Base-by-base conservation (phyloP, 2,113 vertebrate species). In the Tychaedon coryphoeus region DNA sequence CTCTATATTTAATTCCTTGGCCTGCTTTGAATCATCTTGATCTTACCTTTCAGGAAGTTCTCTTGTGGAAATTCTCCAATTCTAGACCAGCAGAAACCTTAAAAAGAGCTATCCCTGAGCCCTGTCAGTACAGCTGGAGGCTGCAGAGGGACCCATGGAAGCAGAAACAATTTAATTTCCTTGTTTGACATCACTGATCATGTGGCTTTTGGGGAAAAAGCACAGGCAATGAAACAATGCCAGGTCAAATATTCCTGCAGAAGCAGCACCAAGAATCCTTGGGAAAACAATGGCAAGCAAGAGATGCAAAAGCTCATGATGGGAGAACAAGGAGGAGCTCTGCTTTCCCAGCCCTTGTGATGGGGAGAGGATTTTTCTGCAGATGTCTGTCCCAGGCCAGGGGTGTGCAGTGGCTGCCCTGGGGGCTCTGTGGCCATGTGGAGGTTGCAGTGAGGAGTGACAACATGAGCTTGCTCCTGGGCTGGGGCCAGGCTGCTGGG, bases 381-480 rank as follows among this genome's bases (percentile, higher is more conserved):
- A 38, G 38, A 38, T 38, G n/a, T 38, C 38, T 38, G 9, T 53
- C 18, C 4, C 12, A 5, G 53, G 9, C 28, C 19, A 1, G 3
- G 40, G 40, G 6, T 2, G 11, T 31, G 62, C 47, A 54, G 15
- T 2, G 13, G 24, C 19, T 23, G 3, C 2, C 0, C 24, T 6
- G 20, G 5, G 38, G 53, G 43, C 1, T 28, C 12, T 14, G 60
- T n/a, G 65, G 17, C 48, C 2, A 0, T 47, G 67, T 0, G 5
- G 62, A 29, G 38, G 43, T 19, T 19, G 8, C 34, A n/a, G 12
- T 14, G 48, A 38, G 45, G 50, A 70, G 36, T 0, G 2, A 14
- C 36, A 43, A 11, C 0, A 1, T 29, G 24, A 8, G 5, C 12
- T 48, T 0, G 2, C 2, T 31, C 20, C n/a, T 65, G 8, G 48